phyloP scores from a whole-genome alignment of 2,888 invertebrate species.

The Ophion obscuratus region DNA sequence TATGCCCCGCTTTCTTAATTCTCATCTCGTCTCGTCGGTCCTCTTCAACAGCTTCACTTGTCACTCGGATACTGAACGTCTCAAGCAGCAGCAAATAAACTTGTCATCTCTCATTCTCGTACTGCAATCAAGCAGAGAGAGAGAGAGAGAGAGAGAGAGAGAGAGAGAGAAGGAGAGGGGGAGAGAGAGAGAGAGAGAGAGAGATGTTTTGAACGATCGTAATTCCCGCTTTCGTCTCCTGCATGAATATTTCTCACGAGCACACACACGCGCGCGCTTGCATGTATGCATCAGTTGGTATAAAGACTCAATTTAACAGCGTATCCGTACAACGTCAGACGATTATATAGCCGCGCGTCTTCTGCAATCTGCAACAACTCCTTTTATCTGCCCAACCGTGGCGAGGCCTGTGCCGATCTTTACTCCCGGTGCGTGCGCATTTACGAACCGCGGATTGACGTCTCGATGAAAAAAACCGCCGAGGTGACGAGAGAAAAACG shows the following conservation, averaged over 20 bases:
- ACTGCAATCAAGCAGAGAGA: conserved; percentile 45
- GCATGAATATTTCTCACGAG: conserved; percentile 31
- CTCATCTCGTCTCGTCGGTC: conserved; percentile 63
- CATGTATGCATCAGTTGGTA: conserved; percentile 43
- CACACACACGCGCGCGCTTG: conserved; percentile 1
- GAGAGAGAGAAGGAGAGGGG: conserved; percentile 41
- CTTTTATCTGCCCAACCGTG: conserved; percentile 31
- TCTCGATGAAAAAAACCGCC: background rate
- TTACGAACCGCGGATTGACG: conserved; percentile 33
- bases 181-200: conserved; percentile 37
- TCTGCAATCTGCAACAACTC: conserved; percentile 55
- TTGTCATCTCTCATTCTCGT: conserved; percentile 62
- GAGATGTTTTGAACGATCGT: conserved; percentile 46
- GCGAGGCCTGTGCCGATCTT: conserved; percentile 37
- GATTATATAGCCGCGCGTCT: conserved; percentile 12
- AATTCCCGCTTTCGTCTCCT: conserved; percentile 61
- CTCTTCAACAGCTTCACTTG: conserved; percentile 61
- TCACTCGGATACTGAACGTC: conserved; percentile 52
- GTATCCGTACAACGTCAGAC: conserved; percentile 33
- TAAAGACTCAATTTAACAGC: conserved; percentile 62
- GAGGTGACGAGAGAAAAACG: conserved; percentile 8
- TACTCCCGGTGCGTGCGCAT: conserved; percentile 3
- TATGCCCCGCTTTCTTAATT: conserved; percentile 55
- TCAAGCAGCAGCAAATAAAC: conserved; percentile 61
- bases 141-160: conserved; percentile 39